Evolutionary conservation across 2,888 invertebrate genomes (phyloP).

Genomic region (Drosophila cracens): DNA sequence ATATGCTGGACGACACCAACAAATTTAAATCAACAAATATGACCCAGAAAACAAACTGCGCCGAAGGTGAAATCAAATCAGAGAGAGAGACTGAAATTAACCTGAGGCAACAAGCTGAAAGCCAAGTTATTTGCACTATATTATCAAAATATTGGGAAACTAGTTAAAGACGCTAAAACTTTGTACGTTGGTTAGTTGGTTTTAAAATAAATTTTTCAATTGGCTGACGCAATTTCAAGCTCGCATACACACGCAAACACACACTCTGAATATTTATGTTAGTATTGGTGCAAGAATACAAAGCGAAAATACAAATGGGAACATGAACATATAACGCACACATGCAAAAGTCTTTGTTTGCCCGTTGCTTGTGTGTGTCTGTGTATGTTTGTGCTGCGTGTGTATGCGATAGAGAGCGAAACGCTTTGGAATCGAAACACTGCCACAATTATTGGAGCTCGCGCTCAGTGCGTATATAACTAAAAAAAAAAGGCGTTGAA

Average conservation of each 20-base stretch:
- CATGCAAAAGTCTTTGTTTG: conserved; percentile 67
- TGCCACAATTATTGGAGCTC: conserved; percentile 33
- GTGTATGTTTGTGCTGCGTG: conserved; percentile 16
- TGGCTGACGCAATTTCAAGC: conserved; percentile 81
- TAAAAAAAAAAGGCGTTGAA: conserved; percentile 27
- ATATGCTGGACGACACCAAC: conserved; percentile 29
- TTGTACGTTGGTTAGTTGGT: conserved; percentile 18
- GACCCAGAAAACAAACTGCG: conserved; percentile 67
- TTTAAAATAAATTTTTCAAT: conserved; percentile 62
- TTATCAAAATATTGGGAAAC: conserved; percentile 36
- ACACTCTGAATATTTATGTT: conserved; percentile 31
- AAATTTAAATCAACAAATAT: conserved; percentile 77
- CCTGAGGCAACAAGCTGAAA: conserved; percentile 10
- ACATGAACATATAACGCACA: conserved; percentile 65
- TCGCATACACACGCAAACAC: conserved; percentile 41
- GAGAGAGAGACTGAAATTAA: conserved; percentile 13
- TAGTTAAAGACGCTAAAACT: conserved; percentile 38
- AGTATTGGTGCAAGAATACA: conserved; percentile 58
- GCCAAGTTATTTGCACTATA: conserved; percentile 9
- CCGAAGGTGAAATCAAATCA: conserved; percentile 70
- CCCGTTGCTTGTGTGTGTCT: conserved; percentile 28
- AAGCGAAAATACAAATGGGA: conserved; percentile 71
- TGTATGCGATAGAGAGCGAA: conserved; percentile 21
- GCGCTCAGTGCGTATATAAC: conserved; percentile 9
- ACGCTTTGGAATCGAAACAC: conserved; percentile 48